phyloP scores from a whole-genome alignment of 2,113 vertebrate genomes.

The Martes martes region DNA sequence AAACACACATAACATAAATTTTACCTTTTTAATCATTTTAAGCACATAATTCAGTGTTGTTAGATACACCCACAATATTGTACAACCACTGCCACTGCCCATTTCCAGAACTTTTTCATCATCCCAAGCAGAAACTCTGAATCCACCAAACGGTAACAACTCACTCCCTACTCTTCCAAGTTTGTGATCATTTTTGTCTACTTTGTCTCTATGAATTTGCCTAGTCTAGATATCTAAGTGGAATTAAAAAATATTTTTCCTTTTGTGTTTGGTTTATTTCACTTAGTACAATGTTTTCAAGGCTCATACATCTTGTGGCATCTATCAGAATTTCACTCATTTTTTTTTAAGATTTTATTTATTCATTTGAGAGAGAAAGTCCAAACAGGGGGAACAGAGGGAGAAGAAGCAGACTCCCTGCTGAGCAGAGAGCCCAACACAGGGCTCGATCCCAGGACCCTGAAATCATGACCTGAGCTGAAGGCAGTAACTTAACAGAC shows the following conservation, averaged over 20 bases:
- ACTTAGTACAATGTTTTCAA: not conserved
- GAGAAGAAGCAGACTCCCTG: too few species aligned
- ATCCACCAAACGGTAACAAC: not conserved
- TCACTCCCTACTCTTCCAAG: not conserved
- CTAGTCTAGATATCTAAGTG: not conserved
- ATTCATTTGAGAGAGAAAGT: too few species aligned
- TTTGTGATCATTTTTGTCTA: not conserved
- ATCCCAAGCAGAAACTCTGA: not conserved
- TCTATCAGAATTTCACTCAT: not conserved
- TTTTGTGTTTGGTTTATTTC: not conserved
- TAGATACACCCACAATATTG: not conserved
- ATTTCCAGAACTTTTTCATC: not conserved
- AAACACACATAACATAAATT: not conserved
- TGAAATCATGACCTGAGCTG: too few species aligned
- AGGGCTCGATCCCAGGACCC: too few species aligned
- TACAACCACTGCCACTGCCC: not conserved
- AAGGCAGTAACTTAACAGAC: too few species aligned
- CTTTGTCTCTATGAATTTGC: not conserved
- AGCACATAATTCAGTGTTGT: not conserved
- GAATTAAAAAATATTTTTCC: not conserved
- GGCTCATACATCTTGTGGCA: not conserved
- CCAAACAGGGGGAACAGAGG: too few species aligned
- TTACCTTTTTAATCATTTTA: not conserved
- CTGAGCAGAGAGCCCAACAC: too few species aligned
- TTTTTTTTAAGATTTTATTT: not conserved